These are phyloP conservation scores for Hermetia illucens DNA, from an alignment of 1,140 invertebrate genomes.

Conservation along the genomic window DNA sequence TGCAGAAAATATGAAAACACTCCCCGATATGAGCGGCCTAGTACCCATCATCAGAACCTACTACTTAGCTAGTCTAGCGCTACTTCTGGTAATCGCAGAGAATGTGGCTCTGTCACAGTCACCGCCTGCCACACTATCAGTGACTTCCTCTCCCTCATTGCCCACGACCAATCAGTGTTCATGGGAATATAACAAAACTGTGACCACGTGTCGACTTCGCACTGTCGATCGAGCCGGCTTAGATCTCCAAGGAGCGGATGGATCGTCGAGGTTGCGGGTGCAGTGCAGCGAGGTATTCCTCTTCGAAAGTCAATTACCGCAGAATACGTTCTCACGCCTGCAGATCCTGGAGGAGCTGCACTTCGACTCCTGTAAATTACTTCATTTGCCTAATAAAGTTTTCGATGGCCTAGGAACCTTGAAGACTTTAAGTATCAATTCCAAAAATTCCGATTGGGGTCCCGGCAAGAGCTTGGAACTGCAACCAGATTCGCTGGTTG, in stretches of 20 bases:
- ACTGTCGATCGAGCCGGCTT: conserved; percentile 51
- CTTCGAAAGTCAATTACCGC: conserved; percentile 61
- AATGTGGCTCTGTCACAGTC: no score
- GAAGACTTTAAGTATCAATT: conserved; percentile 56
- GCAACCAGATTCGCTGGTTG: conserved; percentile 48
- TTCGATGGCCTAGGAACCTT: conserved; percentile 63
- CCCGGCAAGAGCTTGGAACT: conserved; percentile 54
- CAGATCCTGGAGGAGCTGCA: conserved; percentile 55
- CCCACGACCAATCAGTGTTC: conserved; percentile 36
- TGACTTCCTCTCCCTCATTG: conserved; percentile 10
- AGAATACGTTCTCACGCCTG: conserved; percentile 55
- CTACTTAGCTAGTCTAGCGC: no score
- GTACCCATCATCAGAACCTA: no score
- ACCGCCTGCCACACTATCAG: no score
- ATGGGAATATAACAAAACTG: conserved; percentile 47
- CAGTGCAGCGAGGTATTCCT: conserved; percentile 63
- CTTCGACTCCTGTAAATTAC: conserved; percentile 65
- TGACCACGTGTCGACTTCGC: conserved; percentile 46
- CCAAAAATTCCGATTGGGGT: conserved; percentile 63
- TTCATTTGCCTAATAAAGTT: conserved; percentile 56
- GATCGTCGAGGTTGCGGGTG: conserved; percentile 49
- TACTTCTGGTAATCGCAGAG: no score
- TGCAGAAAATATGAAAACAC: no score
- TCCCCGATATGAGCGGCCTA: no score
- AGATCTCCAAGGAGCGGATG: conserved; percentile 50